Base-by-base conservation (phyloP, 2,888 invertebrate species). In the Cryptophagus acutangulus region DNA sequence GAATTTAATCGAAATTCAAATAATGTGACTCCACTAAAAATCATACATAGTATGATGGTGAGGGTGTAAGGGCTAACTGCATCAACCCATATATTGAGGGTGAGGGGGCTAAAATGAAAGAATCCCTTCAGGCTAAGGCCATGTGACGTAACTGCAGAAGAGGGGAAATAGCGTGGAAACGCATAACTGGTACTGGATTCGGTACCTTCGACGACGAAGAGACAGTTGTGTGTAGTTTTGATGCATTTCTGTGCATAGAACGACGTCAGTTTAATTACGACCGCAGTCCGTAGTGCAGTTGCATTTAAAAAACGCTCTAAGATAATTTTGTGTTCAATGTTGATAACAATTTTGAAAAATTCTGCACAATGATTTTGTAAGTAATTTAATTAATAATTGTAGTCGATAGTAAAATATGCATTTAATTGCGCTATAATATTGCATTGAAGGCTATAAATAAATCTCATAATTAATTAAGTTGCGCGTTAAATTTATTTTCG, bases 101-200 rank as follows among this genome's bases (percentile, higher is more conserved):
- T 13, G 31, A 31, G 31, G 31, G 31, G 31, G 9, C 16, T 9
- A 31, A 31, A 31, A 31, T 31, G 31, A 31, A 31, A 31, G 31
- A 31, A 31, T 31, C 31, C 31, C 31, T 31, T 31, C 12, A n/a
- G 24, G 24, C 24, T 20, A 20, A 20, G 4, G 31, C 31, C 31
- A 31, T 16, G 31, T 31, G 31, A 31, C 31, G 31, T 31, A 31
- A 3, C 13, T 13, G n/a, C 12, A n/a, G 15, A 9, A 15, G 31
- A 26, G 31, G 31, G 31, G 31, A 31, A 31, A 31, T 31, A 31
- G 4, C 31, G 31, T 31, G 31, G 16, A 31, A n/a, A 20, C 24
- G 24, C 24, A 20, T n/a, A 20, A n/a, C 24, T 20, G 24, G 24
- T 20, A 20, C 24, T 20, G 24, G 24, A n/a, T n/a, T n/a, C n/a